Evolutionary conservation across 2,888 invertebrate species (phyloP).

Genomic region (Scrobipalpa costella): DNA sequence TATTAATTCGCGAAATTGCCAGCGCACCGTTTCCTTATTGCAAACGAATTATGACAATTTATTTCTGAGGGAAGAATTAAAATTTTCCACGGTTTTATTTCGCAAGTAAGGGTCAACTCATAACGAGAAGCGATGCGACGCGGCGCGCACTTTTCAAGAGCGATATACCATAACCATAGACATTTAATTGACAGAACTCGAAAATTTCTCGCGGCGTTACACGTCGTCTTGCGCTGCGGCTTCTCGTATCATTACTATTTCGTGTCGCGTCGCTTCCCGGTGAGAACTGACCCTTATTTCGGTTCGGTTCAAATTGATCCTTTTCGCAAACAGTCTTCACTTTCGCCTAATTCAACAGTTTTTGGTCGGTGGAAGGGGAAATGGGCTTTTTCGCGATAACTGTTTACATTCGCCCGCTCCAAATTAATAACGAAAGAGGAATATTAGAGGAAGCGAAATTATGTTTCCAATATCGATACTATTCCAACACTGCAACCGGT

Average conservation of each 20-base stretch:
- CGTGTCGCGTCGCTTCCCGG: no score
- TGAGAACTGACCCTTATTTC: no score
- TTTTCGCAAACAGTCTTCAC: slow-evolving; percentile 56
- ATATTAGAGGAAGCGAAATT: slow-evolving; percentile 52
- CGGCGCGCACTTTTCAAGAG: no score
- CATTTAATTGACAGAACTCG: no score
- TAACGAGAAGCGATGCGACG: no score
- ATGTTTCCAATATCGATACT: slow-evolving; percentile 44
- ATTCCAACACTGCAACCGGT: background rate
- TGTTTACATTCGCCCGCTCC: slow-evolving; percentile 51
- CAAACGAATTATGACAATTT: slow-evolving; percentile 7
- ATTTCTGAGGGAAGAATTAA: slow-evolving; percentile 5
- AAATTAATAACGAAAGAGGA: slow-evolving; percentile 56
- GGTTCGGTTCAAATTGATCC: slow-evolving; percentile 46
- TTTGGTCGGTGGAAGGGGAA: slow-evolving; percentile 47
- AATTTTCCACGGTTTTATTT: slow-evolving; percentile 23
- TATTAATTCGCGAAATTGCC: slow-evolving; percentile 10
- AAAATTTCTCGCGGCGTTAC: no score
- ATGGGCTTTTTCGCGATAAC: slow-evolving; percentile 39
- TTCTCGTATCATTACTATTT: no score
- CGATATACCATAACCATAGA: no score
- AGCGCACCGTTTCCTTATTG: slow-evolving; percentile 8
- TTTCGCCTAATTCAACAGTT: slow-evolving; percentile 57
- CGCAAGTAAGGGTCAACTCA: no score
- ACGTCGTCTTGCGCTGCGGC: no score